Evolutionary conservation across 2,113 vertebrate species (phyloP).

Genomic region (Sardina pilchardus): DNA sequence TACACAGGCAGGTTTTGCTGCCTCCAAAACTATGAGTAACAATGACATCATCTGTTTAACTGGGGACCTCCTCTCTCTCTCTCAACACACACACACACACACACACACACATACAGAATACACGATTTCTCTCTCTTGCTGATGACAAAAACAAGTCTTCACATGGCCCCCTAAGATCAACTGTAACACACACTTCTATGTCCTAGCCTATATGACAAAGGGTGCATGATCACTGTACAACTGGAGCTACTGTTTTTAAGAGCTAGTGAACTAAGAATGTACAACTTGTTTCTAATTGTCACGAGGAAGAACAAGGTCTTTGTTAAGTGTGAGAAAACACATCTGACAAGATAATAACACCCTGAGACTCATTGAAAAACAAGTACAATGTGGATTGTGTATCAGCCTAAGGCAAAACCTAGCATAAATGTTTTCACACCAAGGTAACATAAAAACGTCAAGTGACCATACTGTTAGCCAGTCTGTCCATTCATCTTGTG

Average conservation of each 20-base stretch:
- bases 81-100: neutral
- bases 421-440: neutral
- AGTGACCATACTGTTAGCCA: neutral
- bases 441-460: neutral
- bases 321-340: neutral
- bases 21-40: constrained; percentile 46
- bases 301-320: neutral
- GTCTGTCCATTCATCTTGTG: neutral
- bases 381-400: neutral
- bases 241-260: neutral
- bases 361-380: neutral
- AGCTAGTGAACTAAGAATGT: neutral
- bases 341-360: neutral
- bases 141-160: constrained; percentile 29
- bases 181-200: neutral
- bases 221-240: neutral
- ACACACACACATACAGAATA: neutral
- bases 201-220: neutral
- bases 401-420: neutral
- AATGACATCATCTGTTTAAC: constrained; percentile 58
- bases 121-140: constrained; percentile 29
- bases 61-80: neutral
- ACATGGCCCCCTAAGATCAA: neutral
- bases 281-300: neutral
- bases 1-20: constrained; percentile 22